Evolutionary conservation across 2,888 invertebrate species (phyloP).

Genomic region (Patella caerulea): DNA sequence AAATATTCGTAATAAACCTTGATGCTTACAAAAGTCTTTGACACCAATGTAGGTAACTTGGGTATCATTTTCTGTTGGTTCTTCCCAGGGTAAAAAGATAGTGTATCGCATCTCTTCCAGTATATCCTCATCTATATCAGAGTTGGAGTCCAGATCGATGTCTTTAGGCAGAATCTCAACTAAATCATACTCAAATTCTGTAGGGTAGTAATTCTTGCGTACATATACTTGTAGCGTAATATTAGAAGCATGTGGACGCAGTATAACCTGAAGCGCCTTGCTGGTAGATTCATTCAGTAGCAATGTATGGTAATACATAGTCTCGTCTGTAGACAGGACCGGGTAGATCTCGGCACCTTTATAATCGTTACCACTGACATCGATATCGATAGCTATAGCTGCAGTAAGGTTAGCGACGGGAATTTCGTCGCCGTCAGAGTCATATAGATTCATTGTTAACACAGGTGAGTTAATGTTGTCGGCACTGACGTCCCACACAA

Average conservation of each 20-base stretch:
- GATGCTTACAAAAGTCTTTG: slow-evolving; percentile 38
- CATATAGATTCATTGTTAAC: slow-evolving; percentile 44
- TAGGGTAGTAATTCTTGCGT: slow-evolving; percentile 36
- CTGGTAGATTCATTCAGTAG: slow-evolving; percentile 14
- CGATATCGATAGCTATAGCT: slow-evolving; percentile 45
- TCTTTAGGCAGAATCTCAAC: slow-evolving; percentile 31
- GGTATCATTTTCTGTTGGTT: slow-evolving; percentile 33
- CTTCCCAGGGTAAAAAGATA: slow-evolving; percentile 34
- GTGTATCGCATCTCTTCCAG: slow-evolving; percentile 33
- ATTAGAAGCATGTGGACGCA: slow-evolving; percentile 28
- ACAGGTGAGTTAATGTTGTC: slow-evolving; percentile 43
- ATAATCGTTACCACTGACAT: slow-evolving; percentile 22
- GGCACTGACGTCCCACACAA: slow-evolving; percentile 48
- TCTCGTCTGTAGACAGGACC: slow-evolving; percentile 20
- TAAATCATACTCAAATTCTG: slow-evolving; percentile 38
- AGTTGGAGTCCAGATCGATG: slow-evolving; percentile 7
- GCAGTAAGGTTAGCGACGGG: slow-evolving; percentile 39
- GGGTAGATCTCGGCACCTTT: slow-evolving; percentile 14
- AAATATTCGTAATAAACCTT: background rate
- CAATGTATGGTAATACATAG: slow-evolving; percentile 36
- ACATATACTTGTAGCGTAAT: slow-evolving; percentile 42
- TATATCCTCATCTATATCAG: slow-evolving; percentile 12
- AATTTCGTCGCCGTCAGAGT: slow-evolving; percentile 38
- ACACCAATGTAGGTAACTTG: slow-evolving; percentile 50
- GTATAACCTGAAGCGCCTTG: slow-evolving; percentile 19